Base-by-base conservation (phyloP, 2,888 invertebrate species). In the Rhagonycha fulva region DNA sequence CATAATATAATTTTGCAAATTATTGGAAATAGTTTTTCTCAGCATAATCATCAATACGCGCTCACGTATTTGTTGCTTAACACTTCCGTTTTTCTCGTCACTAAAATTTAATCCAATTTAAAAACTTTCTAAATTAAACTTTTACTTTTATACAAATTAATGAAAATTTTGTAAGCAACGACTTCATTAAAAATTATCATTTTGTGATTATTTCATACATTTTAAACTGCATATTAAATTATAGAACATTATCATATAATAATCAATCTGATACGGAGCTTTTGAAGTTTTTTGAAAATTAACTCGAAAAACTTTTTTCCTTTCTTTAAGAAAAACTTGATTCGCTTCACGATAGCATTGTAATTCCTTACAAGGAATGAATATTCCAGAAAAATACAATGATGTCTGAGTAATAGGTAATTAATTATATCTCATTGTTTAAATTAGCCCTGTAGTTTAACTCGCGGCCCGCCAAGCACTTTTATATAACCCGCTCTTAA, bases 1-100 rank as follows among this genome's bases (percentile, higher is more conserved):
- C 79, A 80, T 80, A 78, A 76, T 78, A 79, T 47, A 47, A 47
- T 47, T 47, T 47, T 47, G n/a, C 47, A 47, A 47, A 47, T 47
- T n/a, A 47, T 47, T 47, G 47, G 47, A 47, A 47, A 47, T 47
- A 47, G 47, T 47, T 47, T 47, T 47, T 47, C n/a, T 47, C 47
- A 4, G 5, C 4, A 2, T n/a, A 47, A 47, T n/a, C 47, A 47
- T 7, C 47, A 47, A 47, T 47, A n/a, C n/a, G n/a, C 47, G 47
- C 47, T n/a, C 47, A 47, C n/a, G n/a, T n/a, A 47, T 47, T 47
- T 47, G 5, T 7, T n/a, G 2, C 47, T 47, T n/a, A 47, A 47
- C n/a, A 47, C n/a, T 47, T 47, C 47, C 47, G 47, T 47, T 47
- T 47, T 12, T 47, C 47, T 47, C 47, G 7, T n/a, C 47, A 47